Evolutionary conservation across 1,140 invertebrate species (phyloP).

Genomic region (Calosoma granatense): DNA sequence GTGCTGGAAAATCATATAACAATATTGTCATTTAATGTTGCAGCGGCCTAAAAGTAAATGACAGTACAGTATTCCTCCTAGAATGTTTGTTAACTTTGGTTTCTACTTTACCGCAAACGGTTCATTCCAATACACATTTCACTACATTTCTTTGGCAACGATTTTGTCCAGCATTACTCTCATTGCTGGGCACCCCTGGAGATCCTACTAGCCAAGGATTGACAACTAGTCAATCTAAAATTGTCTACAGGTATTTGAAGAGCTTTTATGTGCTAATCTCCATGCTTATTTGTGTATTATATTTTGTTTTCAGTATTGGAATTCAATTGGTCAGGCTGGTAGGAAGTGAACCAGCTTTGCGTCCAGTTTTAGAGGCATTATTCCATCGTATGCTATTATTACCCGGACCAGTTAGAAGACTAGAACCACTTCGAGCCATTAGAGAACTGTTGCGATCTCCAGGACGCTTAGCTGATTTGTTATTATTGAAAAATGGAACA

Average conservation of each 20-base stretch:
- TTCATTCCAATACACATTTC: constrained; percentile 71
- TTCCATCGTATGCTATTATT: constrained; percentile 87
- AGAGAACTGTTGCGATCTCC: constrained; percentile 64
- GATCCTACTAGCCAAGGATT: constrained; percentile 59
- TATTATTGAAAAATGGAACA: constrained; percentile 64
- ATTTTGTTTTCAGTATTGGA: constrained; percentile 60
- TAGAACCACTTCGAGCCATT: constrained; percentile 73
- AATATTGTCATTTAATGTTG: no score
- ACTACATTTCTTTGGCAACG: constrained; percentile 85
- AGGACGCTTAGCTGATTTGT: constrained; percentile 58
- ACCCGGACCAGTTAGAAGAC: constrained; percentile 69
- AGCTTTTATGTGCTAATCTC: constrained; percentile 8
- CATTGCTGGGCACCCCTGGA: constrained; percentile 69
- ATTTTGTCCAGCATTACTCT: constrained; percentile 79
- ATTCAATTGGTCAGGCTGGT: constrained; percentile 78
- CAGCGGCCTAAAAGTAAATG: constrained; percentile 48
- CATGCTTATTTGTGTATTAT: no score
- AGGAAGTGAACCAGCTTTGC: constrained; percentile 68
- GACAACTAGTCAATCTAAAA: constrained; percentile 69
- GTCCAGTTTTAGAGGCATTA: constrained; percentile 82
- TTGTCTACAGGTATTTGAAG: constrained; percentile 64
- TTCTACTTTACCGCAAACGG: constrained; percentile 67
- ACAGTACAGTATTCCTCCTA: constrained; percentile 62
- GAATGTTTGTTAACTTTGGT: constrained; percentile 80
- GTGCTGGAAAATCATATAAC: background rate